A percentile compares a stretch with the other conserved stretches of the same genome.
Evolutionary conservation across 2,797 vertebrate species (phyloP).

Genomic region (Brotula barbata): DNA sequence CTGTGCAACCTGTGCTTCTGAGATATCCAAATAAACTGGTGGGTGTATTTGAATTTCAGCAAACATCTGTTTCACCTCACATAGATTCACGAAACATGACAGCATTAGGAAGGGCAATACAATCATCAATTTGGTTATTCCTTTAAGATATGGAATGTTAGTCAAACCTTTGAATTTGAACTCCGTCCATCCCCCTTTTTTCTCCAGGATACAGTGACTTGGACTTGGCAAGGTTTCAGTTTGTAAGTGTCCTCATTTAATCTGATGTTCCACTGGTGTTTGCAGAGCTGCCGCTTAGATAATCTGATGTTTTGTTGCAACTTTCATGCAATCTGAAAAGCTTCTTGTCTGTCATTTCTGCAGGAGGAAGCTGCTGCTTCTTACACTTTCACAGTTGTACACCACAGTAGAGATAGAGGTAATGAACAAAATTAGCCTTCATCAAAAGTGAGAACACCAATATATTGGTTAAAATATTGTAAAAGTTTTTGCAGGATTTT

Average conservation of each 20-base stretch:
- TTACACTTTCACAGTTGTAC: slow-evolving; percentile 89
- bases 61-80: slow-evolving; percentile 1
- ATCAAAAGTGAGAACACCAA: background rate
- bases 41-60: slow-evolving; percentile 49
- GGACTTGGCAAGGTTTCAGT: slow-evolving; percentile 97
- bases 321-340: background rate
- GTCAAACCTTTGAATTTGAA: background rate
- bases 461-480: background rate
- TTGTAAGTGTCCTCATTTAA: slow-evolving; percentile 82
- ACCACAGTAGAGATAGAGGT: slow-evolving; percentile 97
- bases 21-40: slow-evolving; percentile 93
- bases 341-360: slow-evolving; percentile 25
- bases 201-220: slow-evolving; percentile 92
- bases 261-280: background rate
- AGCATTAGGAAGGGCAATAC: background rate
- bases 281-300: too few relatives aligned
- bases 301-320: too few relatives aligned
- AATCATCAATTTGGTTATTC: background rate
- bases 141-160: background rate
- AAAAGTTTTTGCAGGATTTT: background rate
- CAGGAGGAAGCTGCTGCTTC: slow-evolving; percentile 84
- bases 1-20: slow-evolving; percentile 91
- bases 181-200: background rate
- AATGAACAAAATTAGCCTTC: slow-evolving; percentile 35
- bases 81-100: background rate